Conservation (phyloP, 2,797 vertebrate genomes). For the Phrynocephalus forsythii region DNA sequence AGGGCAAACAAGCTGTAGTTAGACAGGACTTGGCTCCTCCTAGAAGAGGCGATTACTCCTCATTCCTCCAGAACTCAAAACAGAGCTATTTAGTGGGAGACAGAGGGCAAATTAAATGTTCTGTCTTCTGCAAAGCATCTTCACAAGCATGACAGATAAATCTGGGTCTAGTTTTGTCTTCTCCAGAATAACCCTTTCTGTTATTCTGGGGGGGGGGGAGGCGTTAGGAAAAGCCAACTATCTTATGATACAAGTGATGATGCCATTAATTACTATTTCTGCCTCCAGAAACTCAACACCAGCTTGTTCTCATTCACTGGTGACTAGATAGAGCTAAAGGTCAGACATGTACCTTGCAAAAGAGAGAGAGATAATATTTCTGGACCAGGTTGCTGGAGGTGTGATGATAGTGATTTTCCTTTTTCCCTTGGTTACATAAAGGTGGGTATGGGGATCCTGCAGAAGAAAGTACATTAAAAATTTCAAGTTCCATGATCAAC, state of each 20-base stretch:
- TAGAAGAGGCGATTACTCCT: constrained; percentile 35
- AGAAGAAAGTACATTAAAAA: not conserved
- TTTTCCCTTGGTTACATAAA: not conserved
- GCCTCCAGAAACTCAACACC: not conserved
- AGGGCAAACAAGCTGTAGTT: constrained; percentile 28
- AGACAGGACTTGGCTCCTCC: constrained; percentile 12
- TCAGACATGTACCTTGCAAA: constrained; percentile 2
- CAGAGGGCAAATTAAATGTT: constrained; percentile 5
- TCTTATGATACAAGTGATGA: constrained; percentile 45
- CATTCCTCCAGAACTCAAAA: constrained; percentile 1
- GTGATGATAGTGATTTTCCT: not conserved
- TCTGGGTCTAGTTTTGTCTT: constrained; percentile 33
- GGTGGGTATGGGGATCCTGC: not conserved
- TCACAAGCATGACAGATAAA: not conserved
- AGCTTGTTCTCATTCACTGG: not conserved
- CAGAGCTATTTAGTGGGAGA: constrained; percentile 2
- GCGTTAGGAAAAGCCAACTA: constrained; percentile 34
- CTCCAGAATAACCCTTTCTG: constrained; percentile 50
- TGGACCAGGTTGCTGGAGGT: not conserved
- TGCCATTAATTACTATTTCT: not conserved
- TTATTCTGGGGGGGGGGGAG: constrained; percentile 16
- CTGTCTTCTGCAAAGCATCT: not conserved
- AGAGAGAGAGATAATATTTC: not conserved
- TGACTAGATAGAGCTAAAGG: not conserved
- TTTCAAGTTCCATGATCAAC: constrained; percentile 1